Base-by-base conservation (phyloP, 2,888 invertebrate genomes). In the Troides oblongomaculatus region DNA sequence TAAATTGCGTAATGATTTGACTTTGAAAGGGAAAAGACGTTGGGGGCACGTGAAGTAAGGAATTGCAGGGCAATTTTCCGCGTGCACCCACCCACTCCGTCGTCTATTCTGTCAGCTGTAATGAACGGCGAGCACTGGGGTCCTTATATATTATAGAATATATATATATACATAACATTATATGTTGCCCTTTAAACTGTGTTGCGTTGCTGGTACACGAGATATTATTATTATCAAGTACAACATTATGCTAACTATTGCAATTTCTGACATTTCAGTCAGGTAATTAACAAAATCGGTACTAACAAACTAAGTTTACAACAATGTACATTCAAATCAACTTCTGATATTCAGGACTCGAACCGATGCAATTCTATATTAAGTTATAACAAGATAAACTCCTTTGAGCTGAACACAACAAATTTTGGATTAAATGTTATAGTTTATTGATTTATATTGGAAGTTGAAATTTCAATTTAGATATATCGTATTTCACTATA, bases 271-370 rank as follows among this genome's bases (percentile, higher is more conserved):
- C 59, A 25, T 62, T 63, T 14, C 25, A 62, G 14, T 18, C 12
- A 39, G 10, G 36, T 64, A 64, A 64, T 64, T 57, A 64, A 64
- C 21, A 57, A 64, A 64, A 14, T 57, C 56, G 8, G 64, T 56
- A 64, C n/a, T 39, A 57, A 57, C 64, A 64, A 64, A 30, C 36
- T n/a, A 39, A 64, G 6, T 57, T 23, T 14, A 60, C 36, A 36
- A 60, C 39, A 36, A 39, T 43, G 3, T 56, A 57, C 56, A 39
- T 21, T 17, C 17, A 3, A n/a, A 39, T 64, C 18, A 57, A 57
- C 57, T 57, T 64, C n/a, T 21, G 12, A 57, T 23, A 21, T 57
- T 57, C 36, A 57, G 39, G 57, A 17, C 39, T 39, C 21, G 23
- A 36, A 57, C 21, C 36, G 1, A 64, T 14, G 30, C 30, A 56